Evolutionary conservation across 2,113 vertebrate species (phyloP), one percentile per base, ranked within the genome.

Genomic region (Talpa occidentalis): DNA sequence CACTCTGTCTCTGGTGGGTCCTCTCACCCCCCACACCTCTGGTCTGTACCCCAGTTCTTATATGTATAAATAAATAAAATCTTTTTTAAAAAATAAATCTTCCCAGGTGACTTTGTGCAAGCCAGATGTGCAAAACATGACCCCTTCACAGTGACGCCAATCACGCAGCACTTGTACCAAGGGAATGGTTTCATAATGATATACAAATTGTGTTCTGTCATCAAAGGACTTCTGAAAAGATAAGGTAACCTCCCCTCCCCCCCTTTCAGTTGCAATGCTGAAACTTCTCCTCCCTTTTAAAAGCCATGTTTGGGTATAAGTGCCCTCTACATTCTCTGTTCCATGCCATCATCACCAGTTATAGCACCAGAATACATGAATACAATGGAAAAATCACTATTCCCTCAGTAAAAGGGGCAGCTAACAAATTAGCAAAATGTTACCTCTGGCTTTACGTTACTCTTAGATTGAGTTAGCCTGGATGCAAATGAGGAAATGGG

Each of bases 221-320:
- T 91, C 28, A 21, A 84, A 56, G 37, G 44, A 66, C 32, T 81
- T 32, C 28, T 54, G 56, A 62, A 72, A 74, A 42, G 70, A 88
- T 37, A 59, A 37, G 16, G 32, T n/a, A 42, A 28, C 2, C 1
- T 22, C 35, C 32, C 0, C 15, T 6, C 30, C 3, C 0, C 30
- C 11, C 30, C 37, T 0, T 0, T 47, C 47, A 26, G 49, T 17
- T 52, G 16, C 15, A 52, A 79, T 16, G 32, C 21, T 59, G 21
- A 49, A 73, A 32, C 21, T 54, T 16, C 56, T 22, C 52, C 28
- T 67, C 49, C 14, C 15, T 47, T n/a, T 49, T 42, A 24, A 88
- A 82, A 19, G 88, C n/a, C 52, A 10, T 28, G 47, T 78, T 40
- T 7, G n/a, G 30, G 69, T 62, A 52, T 80, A 56, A 91, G 52